A percentile compares a stretch with the other conserved stretches of the same genome.
phyloP scores from a whole-genome alignment of 2,797 vertebrate genomes.

The Sparidentex hasta region DNA sequence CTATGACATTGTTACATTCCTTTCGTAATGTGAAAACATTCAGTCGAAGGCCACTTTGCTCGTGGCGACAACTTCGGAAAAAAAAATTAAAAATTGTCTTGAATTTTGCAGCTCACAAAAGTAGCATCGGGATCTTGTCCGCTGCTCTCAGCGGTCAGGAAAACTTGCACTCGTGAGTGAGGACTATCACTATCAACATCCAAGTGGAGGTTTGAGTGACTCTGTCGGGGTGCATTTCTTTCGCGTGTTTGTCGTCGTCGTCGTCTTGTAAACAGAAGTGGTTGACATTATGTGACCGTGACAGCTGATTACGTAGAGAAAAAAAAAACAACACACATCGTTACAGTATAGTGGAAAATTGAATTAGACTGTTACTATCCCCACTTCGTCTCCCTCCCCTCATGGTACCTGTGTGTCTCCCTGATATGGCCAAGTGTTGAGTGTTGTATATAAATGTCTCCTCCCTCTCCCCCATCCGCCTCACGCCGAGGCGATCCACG shows the following conservation, averaged over 20 bases:
- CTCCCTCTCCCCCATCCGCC: slow-evolving; percentile 54
- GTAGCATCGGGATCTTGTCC: slow-evolving; percentile 67
- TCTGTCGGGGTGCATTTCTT: slow-evolving; percentile 77
- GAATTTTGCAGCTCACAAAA: slow-evolving; percentile 70
- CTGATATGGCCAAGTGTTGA: slow-evolving; percentile 67
- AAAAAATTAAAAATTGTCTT: slow-evolving; percentile 30
- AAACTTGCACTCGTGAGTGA: slow-evolving; percentile 75
- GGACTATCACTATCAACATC: slow-evolving; percentile 73
- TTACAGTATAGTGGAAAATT: slow-evolving; percentile 75
- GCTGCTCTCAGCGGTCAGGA: slow-evolving; percentile 54
- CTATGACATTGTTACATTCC: slow-evolving; percentile 74
- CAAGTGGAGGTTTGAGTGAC: slow-evolving; percentile 74
- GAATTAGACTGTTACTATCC: slow-evolving; percentile 84
- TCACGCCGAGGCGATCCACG: slow-evolving; percentile 48
- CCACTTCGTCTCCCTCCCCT: slow-evolving; percentile 49
- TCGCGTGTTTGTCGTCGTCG: slow-evolving; percentile 67
- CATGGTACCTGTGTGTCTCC: slow-evolving; percentile 73
- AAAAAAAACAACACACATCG: slow-evolving; percentile 53
- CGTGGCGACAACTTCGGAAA: slow-evolving; percentile 58
- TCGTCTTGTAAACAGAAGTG: slow-evolving; percentile 75
- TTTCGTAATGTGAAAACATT: slow-evolving; percentile 70
- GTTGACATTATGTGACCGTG: slow-evolving; percentile 78
- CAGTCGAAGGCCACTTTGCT: slow-evolving; percentile 61
- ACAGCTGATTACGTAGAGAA: slow-evolving; percentile 73
- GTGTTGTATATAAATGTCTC: slow-evolving; percentile 69